phyloP scores from a whole-genome alignment of 2,113 vertebrate species.

The Brevimyrus niger region DNA sequence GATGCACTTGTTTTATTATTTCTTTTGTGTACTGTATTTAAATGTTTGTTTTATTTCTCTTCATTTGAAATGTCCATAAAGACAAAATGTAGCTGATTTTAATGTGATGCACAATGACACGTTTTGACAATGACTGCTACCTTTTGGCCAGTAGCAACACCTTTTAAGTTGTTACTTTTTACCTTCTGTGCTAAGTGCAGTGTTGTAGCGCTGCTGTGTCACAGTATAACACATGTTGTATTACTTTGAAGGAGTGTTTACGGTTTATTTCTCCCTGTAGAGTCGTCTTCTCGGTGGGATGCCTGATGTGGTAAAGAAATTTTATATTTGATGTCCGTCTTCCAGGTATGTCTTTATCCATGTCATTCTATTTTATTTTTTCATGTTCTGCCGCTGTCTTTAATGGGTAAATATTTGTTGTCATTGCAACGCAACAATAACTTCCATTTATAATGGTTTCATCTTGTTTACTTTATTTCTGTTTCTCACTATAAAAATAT shows the following conservation, averaged over 20 bases:
- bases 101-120: background rate
- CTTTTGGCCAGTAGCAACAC: background rate
- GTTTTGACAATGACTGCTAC: background rate
- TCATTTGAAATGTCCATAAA: background rate
- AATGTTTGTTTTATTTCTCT: background rate
- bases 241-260: background rate
- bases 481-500: background rate
- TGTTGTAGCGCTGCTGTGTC: background rate
- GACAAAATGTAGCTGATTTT: background rate
- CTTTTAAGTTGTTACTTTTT: background rate
- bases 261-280: background rate
- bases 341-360: background rate
- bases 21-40: background rate
- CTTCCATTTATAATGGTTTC: background rate
- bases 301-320: background rate
- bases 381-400: background rate
- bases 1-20: background rate
- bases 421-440: background rate
- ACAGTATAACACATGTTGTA: background rate
- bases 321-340: background rate
- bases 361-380: background rate
- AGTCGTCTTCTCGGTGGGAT: background rate
- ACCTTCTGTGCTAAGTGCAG: background rate
- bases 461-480: background rate
- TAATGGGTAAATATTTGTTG: background rate